Base-by-base conservation (phyloP, 2,797 vertebrate genomes). In the Lophotriccus pileatus region DNA sequence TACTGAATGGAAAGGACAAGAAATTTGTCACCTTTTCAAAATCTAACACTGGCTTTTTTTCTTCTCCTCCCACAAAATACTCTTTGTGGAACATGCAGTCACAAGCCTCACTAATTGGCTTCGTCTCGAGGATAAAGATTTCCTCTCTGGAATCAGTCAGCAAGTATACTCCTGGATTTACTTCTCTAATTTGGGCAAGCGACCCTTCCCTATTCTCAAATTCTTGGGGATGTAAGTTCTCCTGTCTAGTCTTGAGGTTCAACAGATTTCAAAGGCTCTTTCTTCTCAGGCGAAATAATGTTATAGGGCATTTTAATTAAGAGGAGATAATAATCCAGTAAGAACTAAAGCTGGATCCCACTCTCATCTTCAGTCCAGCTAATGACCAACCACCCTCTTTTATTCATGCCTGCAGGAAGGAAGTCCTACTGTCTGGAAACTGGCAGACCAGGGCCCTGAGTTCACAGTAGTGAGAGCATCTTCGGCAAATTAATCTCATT, bases 251-350 rank as follows among this genome's bases (percentile, higher is more conserved):
- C 67, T 28, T 70, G 41, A 79, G 62, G 37, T 25, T 73, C 67
- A 69, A 52, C 12, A 73, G 46, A 21, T 91, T 94, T 87, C 44
- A 91, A 80, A 88, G 30, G 18, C 49, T 88, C 36, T 73, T 84
- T 91, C 77, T 91, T 91, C 74, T 63, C 69, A 70, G 50, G 12
- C 68, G 15, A 60, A 89, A 62, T 56, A 53, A 74, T 27, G 20
- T 32, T 59, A 53, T 28, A 37, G 76, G 67, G 6, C 46, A 93
- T 63, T 90, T 93, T 84, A 95, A 94, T 95, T 86, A 94, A 74
- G 70, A 66, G 67, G 23, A 68, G 30, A 41, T 79, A 92, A 93
- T 63, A 91, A 84, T 63, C 60, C 82, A 62, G 32, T 59, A 70
- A 63, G 67, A 87, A 34, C 12, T 79, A 32, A 86, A 86, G 76